A percentile compares a stretch with the other conserved stretches of the same genome.
phyloP scores from a whole-genome alignment of 1,140 invertebrate species.

The Bombus fervidus region DNA sequence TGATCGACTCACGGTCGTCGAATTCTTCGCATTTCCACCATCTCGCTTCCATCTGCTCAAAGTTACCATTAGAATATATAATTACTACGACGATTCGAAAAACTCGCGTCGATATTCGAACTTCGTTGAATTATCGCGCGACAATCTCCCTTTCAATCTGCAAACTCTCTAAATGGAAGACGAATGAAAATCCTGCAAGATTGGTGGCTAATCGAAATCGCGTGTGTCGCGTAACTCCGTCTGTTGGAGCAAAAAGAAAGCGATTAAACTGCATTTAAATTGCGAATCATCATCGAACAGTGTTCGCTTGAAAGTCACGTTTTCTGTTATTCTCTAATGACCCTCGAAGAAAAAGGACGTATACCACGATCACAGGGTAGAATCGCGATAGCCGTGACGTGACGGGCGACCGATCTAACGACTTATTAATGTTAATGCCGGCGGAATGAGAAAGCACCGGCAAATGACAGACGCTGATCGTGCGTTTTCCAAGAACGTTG shows the following conservation, averaged over 20 bases:
- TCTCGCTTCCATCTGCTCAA: too few relatives aligned
- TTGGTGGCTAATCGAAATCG: too few relatives aligned
- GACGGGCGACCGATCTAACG: slow-evolving; percentile 19
- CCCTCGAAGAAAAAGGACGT: not conserved
- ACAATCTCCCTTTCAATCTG: not conserved
- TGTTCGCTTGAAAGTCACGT: not conserved
- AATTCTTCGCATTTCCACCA: not conserved
- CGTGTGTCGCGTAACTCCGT: not conserved
- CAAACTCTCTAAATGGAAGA: not conserved
- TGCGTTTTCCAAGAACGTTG: slow-evolving; percentile 3
- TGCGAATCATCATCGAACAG: not conserved
- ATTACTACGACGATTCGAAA: too few relatives aligned
- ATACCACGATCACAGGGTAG: not conserved
- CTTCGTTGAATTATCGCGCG: too few relatives aligned
- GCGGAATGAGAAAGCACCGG: slow-evolving; percentile 8
- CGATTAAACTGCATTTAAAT: not conserved
- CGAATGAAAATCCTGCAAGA: not conserved
- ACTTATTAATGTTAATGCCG: slow-evolving; percentile 25
- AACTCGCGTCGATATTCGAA: too few relatives aligned
- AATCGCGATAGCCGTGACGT: slow-evolving; percentile 12
- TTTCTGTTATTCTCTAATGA: slow-evolving; percentile 18
- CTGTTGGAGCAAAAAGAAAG: not conserved
- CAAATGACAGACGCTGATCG: slow-evolving; percentile 14
- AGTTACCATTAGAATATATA: too few relatives aligned
- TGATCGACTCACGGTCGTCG: not conserved